Evolutionary conservation across 2,113 vertebrate genomes (phyloP).

Genomic region (Proterorhinus semilunaris): DNA sequence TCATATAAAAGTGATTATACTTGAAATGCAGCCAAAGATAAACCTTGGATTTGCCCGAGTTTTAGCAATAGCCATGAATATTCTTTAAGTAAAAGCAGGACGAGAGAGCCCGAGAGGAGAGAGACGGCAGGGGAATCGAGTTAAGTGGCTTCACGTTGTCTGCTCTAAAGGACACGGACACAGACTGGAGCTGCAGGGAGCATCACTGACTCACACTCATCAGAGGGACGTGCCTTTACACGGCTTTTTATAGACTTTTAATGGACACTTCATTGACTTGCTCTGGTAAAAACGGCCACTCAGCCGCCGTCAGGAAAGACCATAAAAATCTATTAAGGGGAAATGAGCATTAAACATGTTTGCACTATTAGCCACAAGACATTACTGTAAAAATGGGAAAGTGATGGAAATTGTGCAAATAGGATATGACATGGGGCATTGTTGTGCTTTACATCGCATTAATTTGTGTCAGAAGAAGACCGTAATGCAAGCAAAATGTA

Average conservation of each 20-base stretch:
- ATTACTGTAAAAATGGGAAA: neutral
- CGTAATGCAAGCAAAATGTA: too few species aligned
- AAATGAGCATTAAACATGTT: constrained; percentile 20
- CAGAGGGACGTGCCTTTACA: constrained; percentile 7
- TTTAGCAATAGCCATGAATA: neutral
- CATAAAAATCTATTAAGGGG: constrained; percentile 14
- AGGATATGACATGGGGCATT: neutral
- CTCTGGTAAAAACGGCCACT: constrained; percentile 27
- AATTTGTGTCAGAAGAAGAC: neutral
- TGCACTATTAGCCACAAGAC: neutral
- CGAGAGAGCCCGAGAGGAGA: neutral
- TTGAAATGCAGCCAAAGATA: too few species aligned
- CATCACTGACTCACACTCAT: constrained; percentile 26
- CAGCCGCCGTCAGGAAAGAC: constrained; percentile 19
- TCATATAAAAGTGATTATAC: too few species aligned
- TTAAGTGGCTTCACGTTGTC: constrained; percentile 51
- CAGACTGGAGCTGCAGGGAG: constrained; percentile 1
- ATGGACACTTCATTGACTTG: constrained; percentile 40
- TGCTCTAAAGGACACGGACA: constrained; percentile 10
- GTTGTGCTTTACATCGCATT: neutral
- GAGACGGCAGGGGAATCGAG: constrained; percentile 39
- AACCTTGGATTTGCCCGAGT: too few species aligned
- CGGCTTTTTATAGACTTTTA: constrained; percentile 44
- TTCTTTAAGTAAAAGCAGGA: neutral
- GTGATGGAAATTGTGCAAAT: neutral